Evolutionary conservation across 2,888 invertebrate species (phyloP), one percentile per base, ranked within the genome.

Genomic region (Caradrina kadenii): DNA sequence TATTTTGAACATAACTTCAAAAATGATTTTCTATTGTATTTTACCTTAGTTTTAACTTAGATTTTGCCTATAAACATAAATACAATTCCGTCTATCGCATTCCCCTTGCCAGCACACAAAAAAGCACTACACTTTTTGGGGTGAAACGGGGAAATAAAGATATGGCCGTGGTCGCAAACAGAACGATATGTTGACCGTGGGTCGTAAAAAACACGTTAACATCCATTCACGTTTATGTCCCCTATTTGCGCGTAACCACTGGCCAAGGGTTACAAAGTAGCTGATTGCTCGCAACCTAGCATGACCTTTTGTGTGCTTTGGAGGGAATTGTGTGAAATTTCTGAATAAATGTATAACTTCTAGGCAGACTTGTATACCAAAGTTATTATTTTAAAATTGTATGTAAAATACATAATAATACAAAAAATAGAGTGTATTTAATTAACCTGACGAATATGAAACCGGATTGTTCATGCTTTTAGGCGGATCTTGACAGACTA

Each of bases 121-220:
- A 87, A 89, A 87, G 87, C 87, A 87, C 86, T 87, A 88, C 88
- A 86, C 89, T 88, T 78, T 88, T 89, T 83, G 87, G 92, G 93
- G 92, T 87, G 90, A 87, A 87, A 86, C 87, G 84, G 88, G 87
- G 88, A 89, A 83, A 94, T 94, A 93, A 92, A 95, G 94, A 94
- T 94, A 94, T 93, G 92, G 88, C 64, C 69, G 88, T 84, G 93
- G 92, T 89, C 91, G 93, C 94, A 95, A 95, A 95, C 94, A 94
- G 93, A 94, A 93, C 93, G 93, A 93, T 93, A 94, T 92, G 94
- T 93, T 93, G 93, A 92, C 91, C 93, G 88, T 87, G 88, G 86
- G 87, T 94, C 95, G 95, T 96, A 95, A 96, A 96, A 95, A 95
- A 94, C 95, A 94, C 95, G 95, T 96, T 96, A 95, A 94, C 96